Conservation (phyloP, 2,797 vertebrate genomes). For the Tapera naevia region DNA sequence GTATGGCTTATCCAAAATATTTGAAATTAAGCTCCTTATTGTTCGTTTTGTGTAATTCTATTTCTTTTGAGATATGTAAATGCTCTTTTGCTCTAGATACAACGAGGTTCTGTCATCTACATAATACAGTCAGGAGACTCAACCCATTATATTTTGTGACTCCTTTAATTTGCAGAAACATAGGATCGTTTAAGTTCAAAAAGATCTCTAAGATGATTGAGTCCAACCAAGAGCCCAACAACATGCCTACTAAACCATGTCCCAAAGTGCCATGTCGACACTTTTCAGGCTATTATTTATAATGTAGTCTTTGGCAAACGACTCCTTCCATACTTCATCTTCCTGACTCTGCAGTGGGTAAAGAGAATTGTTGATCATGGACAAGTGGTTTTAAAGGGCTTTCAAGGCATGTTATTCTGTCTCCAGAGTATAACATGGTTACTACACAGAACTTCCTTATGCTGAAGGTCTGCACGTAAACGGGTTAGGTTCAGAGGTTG, state of each 20-base stretch:
- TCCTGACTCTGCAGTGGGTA: background rate
- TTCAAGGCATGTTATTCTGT: background rate
- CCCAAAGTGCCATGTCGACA: background rate
- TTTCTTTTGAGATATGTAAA: background rate
- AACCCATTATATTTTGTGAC: background rate
- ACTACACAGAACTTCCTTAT: background rate
- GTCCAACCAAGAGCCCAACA: too few species aligned
- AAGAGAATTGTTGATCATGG: background rate
- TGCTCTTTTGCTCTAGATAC: background rate
- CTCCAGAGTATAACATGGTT: background rate
- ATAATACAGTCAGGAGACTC: background rate
- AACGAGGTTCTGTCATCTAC: background rate
- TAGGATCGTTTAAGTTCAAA: too few species aligned
- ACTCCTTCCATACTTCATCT: background rate
- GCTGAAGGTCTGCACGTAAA: background rate
- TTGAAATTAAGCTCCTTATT: background rate
- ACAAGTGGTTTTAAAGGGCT: background rate
- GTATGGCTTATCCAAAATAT: background rate
- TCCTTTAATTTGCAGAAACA: background rate
- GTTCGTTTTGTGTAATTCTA: background rate
- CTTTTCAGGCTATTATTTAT: background rate
- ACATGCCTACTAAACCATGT: too few species aligned
- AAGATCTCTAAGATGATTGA: too few species aligned
- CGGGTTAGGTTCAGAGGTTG: background rate
- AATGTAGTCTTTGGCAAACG: background rate